A percentile compares a stretch with the other conserved stretches of the same genome.
Evolutionary conservation across 1,140 invertebrate genomes (phyloP).

Genomic region (Diabrotica undecimpunctata): DNA sequence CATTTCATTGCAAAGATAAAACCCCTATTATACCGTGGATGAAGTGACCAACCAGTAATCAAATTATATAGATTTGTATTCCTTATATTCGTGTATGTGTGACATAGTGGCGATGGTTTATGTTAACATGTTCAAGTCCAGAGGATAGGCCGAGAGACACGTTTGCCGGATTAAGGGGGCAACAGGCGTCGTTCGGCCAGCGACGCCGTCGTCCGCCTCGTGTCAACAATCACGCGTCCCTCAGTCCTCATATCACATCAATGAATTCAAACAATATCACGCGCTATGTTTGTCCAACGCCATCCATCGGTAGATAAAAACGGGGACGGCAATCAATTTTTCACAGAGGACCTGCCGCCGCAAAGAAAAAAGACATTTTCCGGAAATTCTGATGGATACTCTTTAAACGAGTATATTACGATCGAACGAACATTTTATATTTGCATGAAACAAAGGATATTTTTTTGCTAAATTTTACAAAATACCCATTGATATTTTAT

Average conservation of each 20-base stretch:
- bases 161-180: slow-evolving; percentile 33
- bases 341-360: too few species aligned
- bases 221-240: slow-evolving; percentile 29
- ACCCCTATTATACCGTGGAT: not conserved
- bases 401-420: too few species aligned
- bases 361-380: too few species aligned
- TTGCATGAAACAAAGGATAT: too few species aligned
- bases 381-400: too few species aligned
- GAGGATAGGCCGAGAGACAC: slow-evolving; percentile 35
- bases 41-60: not conserved
- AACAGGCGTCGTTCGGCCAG: slow-evolving; percentile 20
- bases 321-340: too few species aligned
- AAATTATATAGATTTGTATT: not conserved
- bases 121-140: slow-evolving; percentile 36
- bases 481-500: too few species aligned
- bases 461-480: too few species aligned
- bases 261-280: not conserved
- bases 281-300: not conserved
- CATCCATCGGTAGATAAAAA: too few species aligned
- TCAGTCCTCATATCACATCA: slow-evolving; percentile 22
- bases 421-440: too few species aligned
- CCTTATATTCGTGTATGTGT: not conserved
- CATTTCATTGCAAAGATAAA: too few species aligned
- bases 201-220: slow-evolving; percentile 18
- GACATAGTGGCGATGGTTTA: slow-evolving; percentile 33